Percentiles rank a stretch among this genome's conserved stretches.
phyloP scores from a whole-genome alignment of 2,113 vertebrate species.

The Martes martes region DNA sequence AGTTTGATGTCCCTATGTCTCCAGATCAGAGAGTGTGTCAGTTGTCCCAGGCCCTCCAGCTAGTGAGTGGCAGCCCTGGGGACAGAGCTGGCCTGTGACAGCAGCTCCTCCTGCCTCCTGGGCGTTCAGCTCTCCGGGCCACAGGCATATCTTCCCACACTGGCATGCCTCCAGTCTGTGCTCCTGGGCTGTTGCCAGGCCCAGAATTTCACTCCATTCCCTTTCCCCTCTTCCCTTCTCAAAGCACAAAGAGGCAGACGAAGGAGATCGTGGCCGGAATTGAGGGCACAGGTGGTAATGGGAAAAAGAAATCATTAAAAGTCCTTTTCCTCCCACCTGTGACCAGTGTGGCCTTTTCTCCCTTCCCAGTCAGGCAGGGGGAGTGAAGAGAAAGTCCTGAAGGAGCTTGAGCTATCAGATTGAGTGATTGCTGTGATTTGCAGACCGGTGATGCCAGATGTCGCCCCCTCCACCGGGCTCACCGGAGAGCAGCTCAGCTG shows the following conservation, averaged over 20 bases:
- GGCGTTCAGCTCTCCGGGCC: background rate
- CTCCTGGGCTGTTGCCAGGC: background rate
- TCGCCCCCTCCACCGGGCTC: background rate
- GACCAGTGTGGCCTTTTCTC: background rate
- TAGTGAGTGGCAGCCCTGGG: background rate
- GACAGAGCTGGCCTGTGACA: rapidly evolving
- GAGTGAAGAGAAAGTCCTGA: background rate
- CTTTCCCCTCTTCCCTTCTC: background rate
- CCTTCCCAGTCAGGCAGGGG: background rate
- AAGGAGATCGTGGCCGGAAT: background rate
- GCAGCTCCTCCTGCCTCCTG: background rate
- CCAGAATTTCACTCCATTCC: background rate
- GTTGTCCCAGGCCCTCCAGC: background rate
- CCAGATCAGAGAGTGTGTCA: background rate
- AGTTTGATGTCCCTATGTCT: background rate
- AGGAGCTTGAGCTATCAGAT: background rate
- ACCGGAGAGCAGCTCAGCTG: background rate
- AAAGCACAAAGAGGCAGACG: background rate
- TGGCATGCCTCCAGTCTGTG: background rate
- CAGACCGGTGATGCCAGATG: background rate
- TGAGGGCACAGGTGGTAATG: background rate
- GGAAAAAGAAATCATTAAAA: slow-evolving; percentile 2
- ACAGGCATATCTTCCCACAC: rapidly evolving
- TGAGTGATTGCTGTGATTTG: slow-evolving; percentile 3
- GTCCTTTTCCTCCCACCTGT: slow-evolving; percentile 21